Evolutionary conservation across 1,140 invertebrate species (phyloP), one percentile per base, ranked within the genome.

Genomic region (Zaprionus nigranus): DNA sequence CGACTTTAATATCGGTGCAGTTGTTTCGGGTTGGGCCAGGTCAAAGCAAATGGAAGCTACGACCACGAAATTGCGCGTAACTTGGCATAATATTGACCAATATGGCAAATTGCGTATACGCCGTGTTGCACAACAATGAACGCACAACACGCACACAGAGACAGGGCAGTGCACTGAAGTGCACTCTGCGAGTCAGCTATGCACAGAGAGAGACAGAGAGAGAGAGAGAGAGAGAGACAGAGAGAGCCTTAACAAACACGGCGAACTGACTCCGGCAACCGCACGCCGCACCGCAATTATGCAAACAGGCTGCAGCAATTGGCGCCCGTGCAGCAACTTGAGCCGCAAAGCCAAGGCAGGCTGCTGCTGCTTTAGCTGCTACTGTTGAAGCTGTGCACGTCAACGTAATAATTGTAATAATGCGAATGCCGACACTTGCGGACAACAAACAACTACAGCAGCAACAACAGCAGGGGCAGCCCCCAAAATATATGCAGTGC

Each of bases 381-480:
- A n/a, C n/a, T n/a, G n/a, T n/a, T n/a, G 79, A 67, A 82, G 76
- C 82, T 75, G 65, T 75, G 61, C 80, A 82, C 79, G 80, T 87
- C 83, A 80, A 86, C 83, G 83, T 87, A 87, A 86, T 86, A 86
- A 86, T 86, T 86, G 83, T 79, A 87, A 87, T 86, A 87, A 82
- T 86, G 82, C 77, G 78, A 82, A 87, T 86, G 77, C 83, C 83
- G 83, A 86, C 83, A 86, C 83, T 86, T 86, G 83, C 83, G 69
- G 76, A 64, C 75, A 82, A 75, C 79, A 86, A 64, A 66, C 66
- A 49, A 61, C 40, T 43, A 40, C 70, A 72, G 58, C 65, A 43
- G 22, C 26, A 81, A 68, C 54, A 68, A 74, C 57, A 54, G 9
- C 30, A 11, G 30, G 30, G 30, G 20, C 66, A 69, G 24, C 63